These are phyloP conservation scores for Lophotis ruficrista DNA, from an alignment of 2,113 vertebrate genomes.

Conservation along the genomic window DNA sequence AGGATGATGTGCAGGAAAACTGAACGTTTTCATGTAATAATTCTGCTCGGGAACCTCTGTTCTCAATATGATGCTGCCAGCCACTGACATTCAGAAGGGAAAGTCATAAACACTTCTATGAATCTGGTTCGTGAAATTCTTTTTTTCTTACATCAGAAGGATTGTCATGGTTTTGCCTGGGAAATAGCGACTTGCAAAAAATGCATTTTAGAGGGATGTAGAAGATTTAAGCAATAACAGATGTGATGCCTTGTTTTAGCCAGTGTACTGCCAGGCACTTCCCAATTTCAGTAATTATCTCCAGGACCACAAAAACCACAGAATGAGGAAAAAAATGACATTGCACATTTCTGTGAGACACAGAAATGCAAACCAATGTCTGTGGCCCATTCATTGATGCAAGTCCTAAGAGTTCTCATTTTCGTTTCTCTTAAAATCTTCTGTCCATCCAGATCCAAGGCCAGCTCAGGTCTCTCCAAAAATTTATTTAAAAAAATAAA, in stretches of 20 bases:
- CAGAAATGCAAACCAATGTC: background rate
- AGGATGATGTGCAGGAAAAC: background rate
- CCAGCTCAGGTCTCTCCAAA: background rate
- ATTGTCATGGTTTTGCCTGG: background rate
- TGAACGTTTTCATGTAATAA: background rate
- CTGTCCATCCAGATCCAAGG: background rate
- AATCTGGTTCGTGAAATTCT: background rate
- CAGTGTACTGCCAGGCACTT: slow-evolving; percentile 11
- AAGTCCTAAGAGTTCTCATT: background rate
- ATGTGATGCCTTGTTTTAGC: background rate
- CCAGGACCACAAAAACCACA: slow-evolving; percentile 26
- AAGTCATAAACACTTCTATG: background rate
- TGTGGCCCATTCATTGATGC: background rate
- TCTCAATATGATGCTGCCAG: background rate
- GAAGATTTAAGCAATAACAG: slow-evolving; percentile 13
- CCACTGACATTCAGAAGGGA: background rate
- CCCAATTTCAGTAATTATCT: background rate
- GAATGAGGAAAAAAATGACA: background rate
- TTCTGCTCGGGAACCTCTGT: background rate
- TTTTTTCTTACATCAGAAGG: background rate
- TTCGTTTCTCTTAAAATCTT: background rate
- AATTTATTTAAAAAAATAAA: background rate
- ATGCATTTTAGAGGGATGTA: background rate
- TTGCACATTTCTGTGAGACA: background rate
- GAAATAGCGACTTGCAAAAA: background rate